Percentiles rank a stretch among this genome's conserved stretches.
Conservation (phyloP, 2,113 vertebrate genomes). For the Nicator chloris region DNA sequence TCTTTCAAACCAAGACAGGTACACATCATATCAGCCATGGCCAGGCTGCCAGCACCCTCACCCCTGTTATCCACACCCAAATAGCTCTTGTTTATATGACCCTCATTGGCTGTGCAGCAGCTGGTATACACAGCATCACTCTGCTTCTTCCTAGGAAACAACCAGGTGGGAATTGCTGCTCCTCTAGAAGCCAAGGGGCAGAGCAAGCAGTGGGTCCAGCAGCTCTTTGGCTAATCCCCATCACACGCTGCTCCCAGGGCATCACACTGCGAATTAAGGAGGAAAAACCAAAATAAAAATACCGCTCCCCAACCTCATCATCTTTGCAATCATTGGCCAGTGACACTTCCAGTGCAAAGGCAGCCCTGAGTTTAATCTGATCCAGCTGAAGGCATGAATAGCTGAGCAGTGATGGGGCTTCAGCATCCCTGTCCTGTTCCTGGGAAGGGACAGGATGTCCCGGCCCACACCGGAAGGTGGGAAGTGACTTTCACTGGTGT, state of each 20-base stretch:
- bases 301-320: fast-evolving
- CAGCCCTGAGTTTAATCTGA: not conserved
- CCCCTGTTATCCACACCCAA: no score
- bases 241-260: not conserved
- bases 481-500: not conserved
- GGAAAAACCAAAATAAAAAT: not conserved
- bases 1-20: no score
- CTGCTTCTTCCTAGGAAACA: not conserved
- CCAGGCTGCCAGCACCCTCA: not conserved
- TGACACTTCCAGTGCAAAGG: not conserved
- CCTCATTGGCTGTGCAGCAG: not conserved
- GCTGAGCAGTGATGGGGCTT: not conserved
- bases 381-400: not conserved
- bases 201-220: not conserved
- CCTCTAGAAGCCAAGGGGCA: not conserved
- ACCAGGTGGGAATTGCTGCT: not conserved
- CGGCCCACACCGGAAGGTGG: not conserved
- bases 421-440: not conserved
- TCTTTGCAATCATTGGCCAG: not conserved
- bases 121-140: not conserved
- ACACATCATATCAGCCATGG: not conserved
- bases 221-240: not conserved
- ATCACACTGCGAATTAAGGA: not conserved
- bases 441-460: not conserved
- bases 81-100: fast-evolving